Evolutionary conservation across 2,888 invertebrate genomes (phyloP).

Genomic region (Oithona nana): DNA sequence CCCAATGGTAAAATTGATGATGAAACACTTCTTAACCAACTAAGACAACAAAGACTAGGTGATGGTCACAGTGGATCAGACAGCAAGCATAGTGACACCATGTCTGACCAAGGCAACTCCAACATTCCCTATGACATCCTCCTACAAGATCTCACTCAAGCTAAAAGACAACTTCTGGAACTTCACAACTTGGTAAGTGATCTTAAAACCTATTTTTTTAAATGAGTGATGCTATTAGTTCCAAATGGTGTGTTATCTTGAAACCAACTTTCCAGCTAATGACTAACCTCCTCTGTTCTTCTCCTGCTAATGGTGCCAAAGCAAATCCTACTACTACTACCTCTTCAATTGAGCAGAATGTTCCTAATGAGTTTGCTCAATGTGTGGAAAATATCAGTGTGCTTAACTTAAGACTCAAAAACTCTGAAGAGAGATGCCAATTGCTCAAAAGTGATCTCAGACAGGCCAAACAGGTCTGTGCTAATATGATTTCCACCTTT

Average conservation of each 20-base stretch:
- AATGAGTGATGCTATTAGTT: too few species aligned
- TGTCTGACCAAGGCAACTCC: conserved; percentile 5
- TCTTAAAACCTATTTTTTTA: not conserved
- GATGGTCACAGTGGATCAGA: conserved; percentile 4
- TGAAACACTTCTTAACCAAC: not conserved
- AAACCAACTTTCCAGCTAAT: not conserved
- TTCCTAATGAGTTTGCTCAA: conserved; percentile 10
- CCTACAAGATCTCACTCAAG: conserved; percentile 21
- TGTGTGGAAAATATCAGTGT: conserved; percentile 8
- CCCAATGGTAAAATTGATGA: not conserved
- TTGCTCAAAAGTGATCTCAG: conserved; percentile 17
- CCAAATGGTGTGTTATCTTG: not conserved
- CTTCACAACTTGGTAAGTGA: conserved; percentile 22
- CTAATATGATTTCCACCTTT: too few species aligned
- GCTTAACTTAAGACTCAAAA: not conserved
- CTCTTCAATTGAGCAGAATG: too few species aligned
- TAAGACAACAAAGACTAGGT: not conserved
- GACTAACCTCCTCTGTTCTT: not conserved
- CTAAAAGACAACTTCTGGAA: conserved; percentile 21
- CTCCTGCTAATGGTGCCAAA: not conserved
- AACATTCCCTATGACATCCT: conserved; percentile 20
- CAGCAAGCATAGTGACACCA: not conserved
- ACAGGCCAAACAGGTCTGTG: conserved; percentile 17
- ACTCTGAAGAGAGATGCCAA: conserved; percentile 20
- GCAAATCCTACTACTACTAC: too few species aligned